phyloP scores from a whole-genome alignment of 2,113 vertebrate genomes.

The Conger conger region DNA sequence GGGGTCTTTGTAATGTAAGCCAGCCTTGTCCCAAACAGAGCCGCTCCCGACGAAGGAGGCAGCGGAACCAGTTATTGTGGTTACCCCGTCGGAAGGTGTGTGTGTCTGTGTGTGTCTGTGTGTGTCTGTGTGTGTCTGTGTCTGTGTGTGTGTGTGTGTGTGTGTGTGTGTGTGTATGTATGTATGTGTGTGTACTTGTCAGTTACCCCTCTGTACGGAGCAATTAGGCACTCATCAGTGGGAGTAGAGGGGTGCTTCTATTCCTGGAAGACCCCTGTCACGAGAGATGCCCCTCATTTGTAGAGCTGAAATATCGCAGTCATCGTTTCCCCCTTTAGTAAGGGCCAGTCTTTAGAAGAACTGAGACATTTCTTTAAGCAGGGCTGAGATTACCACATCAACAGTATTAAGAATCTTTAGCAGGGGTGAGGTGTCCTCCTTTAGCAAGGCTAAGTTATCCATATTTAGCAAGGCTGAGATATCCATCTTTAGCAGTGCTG shows the following conservation, averaged over 20 bases:
- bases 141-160: background rate
- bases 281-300: background rate
- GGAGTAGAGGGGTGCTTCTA: background rate
- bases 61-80: conserved; percentile 24
- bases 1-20: background rate
- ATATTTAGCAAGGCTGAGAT: background rate
- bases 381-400: too few species aligned
- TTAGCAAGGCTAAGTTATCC: background rate
- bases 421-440: too few species aligned
- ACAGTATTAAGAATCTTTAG: too few species aligned
- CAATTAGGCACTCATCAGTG: background rate
- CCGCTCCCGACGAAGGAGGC: conserved; percentile 31
- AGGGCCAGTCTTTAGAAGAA: too few species aligned
- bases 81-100: conserved; percentile 44
- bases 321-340: background rate
- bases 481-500: background rate
- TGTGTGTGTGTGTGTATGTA: too few species aligned
- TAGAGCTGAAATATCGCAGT: background rate
- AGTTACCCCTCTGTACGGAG: conserved; percentile 6
- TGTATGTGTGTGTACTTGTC: background rate
- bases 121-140: background rate
- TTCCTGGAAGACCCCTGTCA: conserved; percentile 3
- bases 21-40: conserved; percentile 40
- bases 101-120: conserved; percentile 11
- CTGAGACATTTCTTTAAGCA: too few species aligned